Evolutionary conservation across 2,797 vertebrate species (phyloP), one percentile per base, ranked within the genome.

Genomic region (Loriculus beryllinus): DNA sequence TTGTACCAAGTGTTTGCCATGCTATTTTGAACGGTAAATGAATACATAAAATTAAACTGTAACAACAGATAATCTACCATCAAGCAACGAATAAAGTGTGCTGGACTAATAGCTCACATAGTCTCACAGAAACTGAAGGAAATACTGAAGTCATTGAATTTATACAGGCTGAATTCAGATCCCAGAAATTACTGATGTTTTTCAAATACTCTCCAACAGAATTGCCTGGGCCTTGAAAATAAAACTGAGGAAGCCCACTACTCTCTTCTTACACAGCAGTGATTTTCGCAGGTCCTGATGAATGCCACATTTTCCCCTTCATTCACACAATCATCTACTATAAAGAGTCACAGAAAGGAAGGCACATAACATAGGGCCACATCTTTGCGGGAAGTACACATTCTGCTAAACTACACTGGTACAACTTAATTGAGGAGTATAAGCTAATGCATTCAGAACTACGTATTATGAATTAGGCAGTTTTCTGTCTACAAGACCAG

Each of bases 361-460:
- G n/a, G 35, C n/a, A 57, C 14, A 5, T 7, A 57, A 35, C 54
- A 47, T 2, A 77, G 43, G 29, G 20, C 22, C 25, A 22, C 15
- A 71, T 2, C 8, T 70, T 7, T 45, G 13, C 6, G 9, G 33
- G 18, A 14, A 71, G 7, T 18, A 15, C 0, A 1, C 3, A 7
- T 76, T 60, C 40, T 52, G 12, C 23, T 52, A 22, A 77, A 51
- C 47, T 9, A 11, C 4, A 2, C 3, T 43, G 10, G 19, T 40
- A 21, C 17, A 57, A 19, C 21, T 35, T 12, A 11, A 62, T 3
- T 76, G 15, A 29, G 51, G 69, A 28, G 22, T 4, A 28, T 0
- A 39, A 65, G 6, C 7, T 29, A 39, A 19, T 10, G 4, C 23
- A 21, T 67, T 49, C 62, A 75, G 16, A 79, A 23, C 7, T 54